Base-by-base conservation (phyloP, 92 coral and sea anemone genomes). In the Nematostella vectensis region DNA sequence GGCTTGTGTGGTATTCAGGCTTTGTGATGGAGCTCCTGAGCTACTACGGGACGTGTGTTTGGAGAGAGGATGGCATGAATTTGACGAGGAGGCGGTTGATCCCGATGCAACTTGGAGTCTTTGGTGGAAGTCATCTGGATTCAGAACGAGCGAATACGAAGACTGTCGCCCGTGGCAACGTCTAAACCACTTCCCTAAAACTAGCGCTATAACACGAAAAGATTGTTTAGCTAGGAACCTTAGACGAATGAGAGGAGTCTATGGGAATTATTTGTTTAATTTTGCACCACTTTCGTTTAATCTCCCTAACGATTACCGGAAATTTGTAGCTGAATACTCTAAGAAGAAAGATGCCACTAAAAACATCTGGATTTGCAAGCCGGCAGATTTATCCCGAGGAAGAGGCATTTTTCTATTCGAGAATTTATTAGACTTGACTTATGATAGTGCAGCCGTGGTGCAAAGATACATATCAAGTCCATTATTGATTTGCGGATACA, bases 151-250 rank as follows among this genome's bases (percentile, higher is more conserved):
- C 45, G 95, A 85, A 58, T 80, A 67, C 57, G 88, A 85, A 69
- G 62, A 61, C 4, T 85, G 88, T 58, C 72, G 74, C 27, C 95
- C 95, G 3, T 85, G 95, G 95, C 95, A 85, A 68, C 95, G 95
- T 24, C 63, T 85, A 9, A 85, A 85, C 47, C 95, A 85, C 72
- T 85, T 85, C 43, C 88, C 95, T 2, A 85, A 85, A 64, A 74
- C 95, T 27, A 60, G 74, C 17, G 59, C 65, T 30, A 80, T 85
- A 53, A 85, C 95, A 13, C 58, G 81, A 53, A 85, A 85, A 57
- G 95, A 85, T 30, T 78, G 81, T 47, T 63, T 85, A 33, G 95
- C 95, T 0, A 77, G 95, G 50, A 80, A 76, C 29, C 88, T 85
- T 13, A 61, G 84, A 23, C 80, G 88, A 58, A 80, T 85, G 95